phyloP scores from a whole-genome alignment of 2,888 invertebrate genomes.

The Ophioninae sp. region DNA sequence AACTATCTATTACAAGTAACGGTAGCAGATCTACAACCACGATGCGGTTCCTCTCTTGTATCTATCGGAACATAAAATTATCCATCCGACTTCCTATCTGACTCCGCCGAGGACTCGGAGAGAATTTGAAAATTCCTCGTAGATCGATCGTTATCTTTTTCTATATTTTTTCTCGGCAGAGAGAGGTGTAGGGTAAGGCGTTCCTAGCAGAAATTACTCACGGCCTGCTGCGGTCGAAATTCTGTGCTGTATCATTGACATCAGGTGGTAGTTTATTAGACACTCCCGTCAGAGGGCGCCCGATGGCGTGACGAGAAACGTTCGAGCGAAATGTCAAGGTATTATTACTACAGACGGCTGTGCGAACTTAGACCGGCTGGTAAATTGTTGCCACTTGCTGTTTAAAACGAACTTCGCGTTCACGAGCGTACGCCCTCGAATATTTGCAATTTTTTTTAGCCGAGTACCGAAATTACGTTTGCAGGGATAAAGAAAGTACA shows the following conservation, averaged over 20 bases:
- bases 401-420: neutral
- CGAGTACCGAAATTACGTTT: neutral
- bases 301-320: constrained; percentile 32
- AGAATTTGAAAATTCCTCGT: constrained; percentile 25
- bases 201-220: constrained; percentile 16
- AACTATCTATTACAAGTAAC: constrained; percentile 42
- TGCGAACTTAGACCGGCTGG: constrained; percentile 23
- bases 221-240: constrained; percentile 28
- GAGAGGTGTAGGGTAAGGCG: constrained; percentile 8
- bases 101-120: neutral
- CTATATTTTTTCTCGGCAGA: neutral
- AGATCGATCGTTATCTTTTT: constrained; percentile 16
- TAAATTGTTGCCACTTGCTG: constrained; percentile 22
- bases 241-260: constrained; percentile 36
- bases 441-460: neutral
- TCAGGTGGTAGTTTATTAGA: constrained; percentile 44
- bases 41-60: constrained; percentile 21
- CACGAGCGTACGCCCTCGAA: neutral
- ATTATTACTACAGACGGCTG: constrained; percentile 20
- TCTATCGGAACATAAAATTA: constrained; percentile 30
- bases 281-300: constrained; percentile 41
- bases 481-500: neutral
- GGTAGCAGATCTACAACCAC: constrained; percentile 26
- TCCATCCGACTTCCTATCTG: neutral
- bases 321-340: constrained; percentile 53